A percentile compares a stretch with the other conserved stretches of the same genome.
These are phyloP conservation scores for Odontocerum albicorne DNA, from an alignment of 2,888 invertebrate genomes.

Conservation along the genomic window DNA sequence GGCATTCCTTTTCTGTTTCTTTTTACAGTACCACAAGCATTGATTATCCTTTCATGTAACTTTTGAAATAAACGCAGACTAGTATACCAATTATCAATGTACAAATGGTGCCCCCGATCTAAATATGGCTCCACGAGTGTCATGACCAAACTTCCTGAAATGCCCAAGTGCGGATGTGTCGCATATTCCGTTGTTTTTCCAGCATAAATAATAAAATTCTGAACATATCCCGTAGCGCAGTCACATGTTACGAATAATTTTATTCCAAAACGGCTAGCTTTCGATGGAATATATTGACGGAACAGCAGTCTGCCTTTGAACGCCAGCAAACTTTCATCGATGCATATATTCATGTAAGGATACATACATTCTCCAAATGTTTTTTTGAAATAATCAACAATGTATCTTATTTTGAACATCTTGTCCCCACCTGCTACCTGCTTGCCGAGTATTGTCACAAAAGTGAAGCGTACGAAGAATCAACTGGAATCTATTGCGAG, in stretches of 20 bases:
- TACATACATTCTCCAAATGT: neutral
- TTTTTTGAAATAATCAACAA: neutral
- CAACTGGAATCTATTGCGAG: neutral
- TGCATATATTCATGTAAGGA: neutral
- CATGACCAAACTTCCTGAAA: conserved; percentile 21
- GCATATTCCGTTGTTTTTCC: conserved; percentile 4
- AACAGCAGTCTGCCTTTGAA: conserved; percentile 12
- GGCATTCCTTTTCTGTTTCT: conserved; percentile 10
- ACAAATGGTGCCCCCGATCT: conserved; percentile 13
- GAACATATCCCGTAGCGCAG: neutral
- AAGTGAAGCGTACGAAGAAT: no score
- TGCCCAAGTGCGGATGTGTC: conserved; percentile 3
- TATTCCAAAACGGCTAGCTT: conserved; percentile 13
- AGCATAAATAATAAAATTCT: conserved; percentile 15
- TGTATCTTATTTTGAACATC: neutral
- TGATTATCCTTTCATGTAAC: neutral
- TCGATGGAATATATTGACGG: conserved; percentile 14
- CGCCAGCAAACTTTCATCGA: conserved; percentile 7
- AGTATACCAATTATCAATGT: conserved; percentile 17
- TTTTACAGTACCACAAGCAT: conserved; percentile 15
- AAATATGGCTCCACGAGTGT: conserved; percentile 18
- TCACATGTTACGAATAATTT: conserved; percentile 19
- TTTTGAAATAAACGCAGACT: conserved; percentile 16
- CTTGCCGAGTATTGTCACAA: no score
- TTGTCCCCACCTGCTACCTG: conserved; percentile 1